A percentile compares a stretch with the other conserved stretches of the same genome.
Conservation (phyloP, 1,140 invertebrate genomes). For the Caerostris extrusa region DNA sequence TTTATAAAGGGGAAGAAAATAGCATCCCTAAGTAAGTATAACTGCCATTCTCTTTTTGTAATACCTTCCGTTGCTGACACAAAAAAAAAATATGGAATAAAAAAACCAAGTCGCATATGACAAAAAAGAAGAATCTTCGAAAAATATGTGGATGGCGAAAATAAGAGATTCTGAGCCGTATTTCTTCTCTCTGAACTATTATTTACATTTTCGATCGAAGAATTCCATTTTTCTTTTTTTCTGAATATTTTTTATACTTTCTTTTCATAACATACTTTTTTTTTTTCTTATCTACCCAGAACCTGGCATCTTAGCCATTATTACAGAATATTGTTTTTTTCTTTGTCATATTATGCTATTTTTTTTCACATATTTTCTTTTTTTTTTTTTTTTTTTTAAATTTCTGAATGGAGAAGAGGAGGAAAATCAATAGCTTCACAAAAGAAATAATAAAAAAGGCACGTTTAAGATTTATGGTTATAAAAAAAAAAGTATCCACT, state of each 20-base stretch:
- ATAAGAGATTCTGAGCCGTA: background rate
- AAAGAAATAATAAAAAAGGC: too few relatives aligned
- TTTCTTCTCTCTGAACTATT: conserved; percentile 8
- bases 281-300: background rate
- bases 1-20: background rate
- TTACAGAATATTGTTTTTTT: conserved; percentile 10
- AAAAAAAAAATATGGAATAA: background rate
- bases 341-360: background rate
- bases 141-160: conserved; percentile 9
- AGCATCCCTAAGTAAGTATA: background rate
- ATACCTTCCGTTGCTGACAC: background rate
- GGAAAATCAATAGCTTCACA: background rate
- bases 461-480: too few relatives aligned
- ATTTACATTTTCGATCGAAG: conserved; percentile 52
- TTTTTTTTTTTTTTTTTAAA: too few relatives aligned
- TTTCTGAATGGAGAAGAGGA: background rate
- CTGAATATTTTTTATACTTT: background rate
- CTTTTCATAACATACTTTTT: too few relatives aligned
- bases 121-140: background rate
- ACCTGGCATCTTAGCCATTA: background rate
- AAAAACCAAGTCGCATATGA: background rate
- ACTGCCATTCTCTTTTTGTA: background rate
- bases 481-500: too few relatives aligned
- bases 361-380: too few relatives aligned
- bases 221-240: conserved; percentile 2